A percentile compares a stretch with the other conserved stretches of the same genome.
Conservation (phyloP, 2,888 invertebrate genomes). For the Brachylomia viminalis region DNA sequence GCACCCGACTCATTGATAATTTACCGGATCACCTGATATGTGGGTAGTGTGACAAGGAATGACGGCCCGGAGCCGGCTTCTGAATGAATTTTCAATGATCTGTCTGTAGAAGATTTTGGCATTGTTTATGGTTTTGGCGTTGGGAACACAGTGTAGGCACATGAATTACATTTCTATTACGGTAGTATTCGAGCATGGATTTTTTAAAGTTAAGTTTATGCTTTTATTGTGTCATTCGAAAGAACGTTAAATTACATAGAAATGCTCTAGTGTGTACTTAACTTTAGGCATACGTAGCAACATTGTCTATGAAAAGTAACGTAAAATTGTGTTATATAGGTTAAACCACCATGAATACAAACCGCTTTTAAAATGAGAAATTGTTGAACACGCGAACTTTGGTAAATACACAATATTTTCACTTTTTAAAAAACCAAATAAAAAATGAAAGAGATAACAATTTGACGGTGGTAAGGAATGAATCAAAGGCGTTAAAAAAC, state of each 20-base stretch:
- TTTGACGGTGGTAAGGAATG: constrained; percentile 15
- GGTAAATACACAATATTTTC: background rate
- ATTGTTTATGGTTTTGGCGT: constrained; percentile 32
- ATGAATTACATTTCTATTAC: background rate
- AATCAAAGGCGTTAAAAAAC: constrained; percentile 29
- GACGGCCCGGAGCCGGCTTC: constrained; percentile 17
- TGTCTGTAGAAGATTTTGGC: constrained; percentile 34
- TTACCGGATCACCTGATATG: constrained; percentile 55
- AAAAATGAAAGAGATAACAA: background rate
- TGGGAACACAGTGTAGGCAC: background rate
- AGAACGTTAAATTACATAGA: too few species aligned
- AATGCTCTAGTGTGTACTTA: too few species aligned
- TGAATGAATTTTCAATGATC: constrained; percentile 54
- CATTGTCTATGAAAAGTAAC: too few species aligned
- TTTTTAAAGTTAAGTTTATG: too few species aligned
- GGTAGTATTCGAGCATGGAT: too few species aligned
- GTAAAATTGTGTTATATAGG: too few species aligned
- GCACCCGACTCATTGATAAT: constrained; percentile 65
- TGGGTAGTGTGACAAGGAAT: constrained; percentile 59
- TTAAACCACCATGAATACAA: too few species aligned
- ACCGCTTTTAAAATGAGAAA: too few species aligned
- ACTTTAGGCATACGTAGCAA: too few species aligned
- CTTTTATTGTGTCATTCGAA: too few species aligned
- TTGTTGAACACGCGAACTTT: background rate
- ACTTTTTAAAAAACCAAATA: background rate